These are phyloP conservation scores for Agrilus planipennis DNA, from an alignment of 1,140 invertebrate species.

Conservation along the genomic window DNA sequence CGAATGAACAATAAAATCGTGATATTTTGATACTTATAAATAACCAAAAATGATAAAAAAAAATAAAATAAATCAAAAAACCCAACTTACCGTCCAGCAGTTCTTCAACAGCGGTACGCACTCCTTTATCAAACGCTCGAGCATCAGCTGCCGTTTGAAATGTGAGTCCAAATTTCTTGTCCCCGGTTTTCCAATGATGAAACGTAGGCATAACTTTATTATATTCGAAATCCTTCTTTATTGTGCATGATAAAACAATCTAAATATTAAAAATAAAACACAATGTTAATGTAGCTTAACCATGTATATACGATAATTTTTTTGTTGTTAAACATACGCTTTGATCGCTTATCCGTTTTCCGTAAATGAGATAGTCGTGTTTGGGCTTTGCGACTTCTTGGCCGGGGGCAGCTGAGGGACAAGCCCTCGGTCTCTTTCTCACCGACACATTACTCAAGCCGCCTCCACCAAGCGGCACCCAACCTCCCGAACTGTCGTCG, in stretches of 20 bases:
- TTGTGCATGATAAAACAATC: conserved; percentile 87
- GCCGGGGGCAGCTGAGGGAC: conserved; percentile 26
- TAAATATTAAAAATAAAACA: conserved; percentile 32
- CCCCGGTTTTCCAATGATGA: conserved; percentile 93
- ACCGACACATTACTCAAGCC: conserved; percentile 87
- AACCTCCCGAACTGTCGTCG: conserved; percentile 91
- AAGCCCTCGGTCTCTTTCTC: conserved; percentile 51
- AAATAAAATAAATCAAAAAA: too few relatives aligned
- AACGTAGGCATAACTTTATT: conserved; percentile 97
- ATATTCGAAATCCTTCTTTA: conserved; percentile 93
- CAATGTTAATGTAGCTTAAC: not conserved
- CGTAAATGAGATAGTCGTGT: conserved; percentile 83
- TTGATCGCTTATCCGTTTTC: conserved; percentile 82
- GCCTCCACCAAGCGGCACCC: conserved; percentile 87
- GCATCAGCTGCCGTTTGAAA: conserved; percentile 92
- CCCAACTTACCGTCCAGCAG: conserved; percentile 69
- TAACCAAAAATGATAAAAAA: too few relatives aligned
- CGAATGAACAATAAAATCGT: too few relatives aligned
- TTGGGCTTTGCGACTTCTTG: conserved; percentile 36
- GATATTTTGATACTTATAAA: too few relatives aligned
- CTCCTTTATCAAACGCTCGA: conserved; percentile 85
- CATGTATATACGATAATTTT: not conserved
- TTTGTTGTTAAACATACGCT: conserved; percentile 43
- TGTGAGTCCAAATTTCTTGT: conserved; percentile 88
- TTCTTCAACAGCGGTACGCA: conserved; percentile 80